These are phyloP conservation scores for Strigamia crassipes DNA, from an alignment of 2,888 invertebrate species.

Conservation along the genomic window DNA sequence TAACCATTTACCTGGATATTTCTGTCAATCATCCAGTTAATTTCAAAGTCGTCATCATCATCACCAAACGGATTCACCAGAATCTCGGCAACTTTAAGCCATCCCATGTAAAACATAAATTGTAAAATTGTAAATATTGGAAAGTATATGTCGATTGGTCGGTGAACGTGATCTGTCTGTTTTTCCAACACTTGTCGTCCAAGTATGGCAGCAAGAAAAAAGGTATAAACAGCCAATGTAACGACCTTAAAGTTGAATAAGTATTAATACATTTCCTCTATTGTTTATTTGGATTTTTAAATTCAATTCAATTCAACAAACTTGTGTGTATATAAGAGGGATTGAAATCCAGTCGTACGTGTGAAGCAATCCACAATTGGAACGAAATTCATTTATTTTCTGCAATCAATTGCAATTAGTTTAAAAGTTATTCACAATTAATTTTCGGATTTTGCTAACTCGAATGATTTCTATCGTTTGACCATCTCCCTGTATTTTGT, in stretches of 20 bases:
- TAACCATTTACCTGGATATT: constrained; percentile 60
- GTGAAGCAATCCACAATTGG: constrained; percentile 69
- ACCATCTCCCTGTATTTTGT: constrained; percentile 59
- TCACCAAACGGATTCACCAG: constrained; percentile 60
- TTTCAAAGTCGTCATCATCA: constrained; percentile 60
- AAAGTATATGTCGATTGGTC: constrained; percentile 51
- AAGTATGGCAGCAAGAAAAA: constrained; percentile 85
- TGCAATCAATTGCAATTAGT: constrained; percentile 49
- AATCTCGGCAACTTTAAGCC: constrained; percentile 56
- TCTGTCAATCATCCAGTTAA: constrained; percentile 53
- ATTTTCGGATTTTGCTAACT: constrained; percentile 52
- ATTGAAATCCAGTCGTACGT: constrained; percentile 82
- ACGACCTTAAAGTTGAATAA: constrained; percentile 71
- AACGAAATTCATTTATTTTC: constrained; percentile 82
- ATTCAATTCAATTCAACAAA: constrained; percentile 66
- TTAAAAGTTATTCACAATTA: not conserved
- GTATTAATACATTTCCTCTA: too few relatives aligned
- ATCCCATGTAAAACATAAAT: constrained; percentile 52
- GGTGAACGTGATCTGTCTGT: constrained; percentile 52
- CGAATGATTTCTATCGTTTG: constrained; percentile 58
- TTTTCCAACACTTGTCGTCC: constrained; percentile 81
- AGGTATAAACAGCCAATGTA: constrained; percentile 86
- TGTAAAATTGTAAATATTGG: constrained; percentile 52
- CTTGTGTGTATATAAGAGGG: constrained; percentile 81
- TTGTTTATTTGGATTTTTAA: too few relatives aligned